phyloP scores from a whole-genome alignment of 1,140 invertebrate genomes.

The Galleria mellonella region DNA sequence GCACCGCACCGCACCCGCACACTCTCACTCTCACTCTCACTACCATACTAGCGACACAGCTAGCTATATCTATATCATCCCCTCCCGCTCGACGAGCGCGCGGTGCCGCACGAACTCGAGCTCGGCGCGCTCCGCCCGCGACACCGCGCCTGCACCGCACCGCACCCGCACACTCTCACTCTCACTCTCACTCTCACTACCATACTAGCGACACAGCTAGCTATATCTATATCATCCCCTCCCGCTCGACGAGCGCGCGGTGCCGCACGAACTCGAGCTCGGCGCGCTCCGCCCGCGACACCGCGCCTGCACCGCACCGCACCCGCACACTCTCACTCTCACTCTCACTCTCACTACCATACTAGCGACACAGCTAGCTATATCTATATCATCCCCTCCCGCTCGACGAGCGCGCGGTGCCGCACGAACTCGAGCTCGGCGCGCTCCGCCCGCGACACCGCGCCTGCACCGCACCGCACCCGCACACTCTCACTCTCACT shows the following conservation, averaged over 20 bases:
- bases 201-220: slow-evolving; percentile 73
- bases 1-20: no score
- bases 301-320: slow-evolving; percentile 20
- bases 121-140: slow-evolving; percentile 74
- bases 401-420: slow-evolving; percentile 84
- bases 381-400: slow-evolving; percentile 86
- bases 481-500: no score
- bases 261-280: slow-evolving; percentile 88
- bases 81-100: slow-evolving; percentile 85
- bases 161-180: no score
- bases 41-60: no score
- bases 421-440: slow-evolving; percentile 87
- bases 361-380: no score
- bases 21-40: no score
- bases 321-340: no score
- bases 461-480: slow-evolving; percentile 15
- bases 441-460: slow-evolving; percentile 34
- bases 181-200: no score
- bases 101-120: slow-evolving; percentile 87
- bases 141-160: slow-evolving; percentile 40
- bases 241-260: slow-evolving; percentile 84
- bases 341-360: no score
- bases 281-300: slow-evolving; percentile 58
- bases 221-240: slow-evolving; percentile 84
- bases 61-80: no score